Percentiles rank a stretch among this genome's conserved stretches.
These are phyloP conservation scores for Melanaphis sacchari DNA, from an alignment of 1,140 invertebrate genomes.

Conservation along the genomic window DNA sequence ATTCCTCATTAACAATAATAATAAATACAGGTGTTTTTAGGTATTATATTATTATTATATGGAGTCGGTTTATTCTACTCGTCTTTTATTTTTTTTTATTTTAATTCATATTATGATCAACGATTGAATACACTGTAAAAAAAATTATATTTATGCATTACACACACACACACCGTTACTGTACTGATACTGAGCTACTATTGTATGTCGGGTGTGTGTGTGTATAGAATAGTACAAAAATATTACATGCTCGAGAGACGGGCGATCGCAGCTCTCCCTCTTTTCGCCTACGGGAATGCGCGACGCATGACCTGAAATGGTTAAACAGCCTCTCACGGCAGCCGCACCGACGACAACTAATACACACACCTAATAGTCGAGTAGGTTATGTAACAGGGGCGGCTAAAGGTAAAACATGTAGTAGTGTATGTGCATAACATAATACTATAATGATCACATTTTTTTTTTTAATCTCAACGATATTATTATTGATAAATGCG, in stretches of 20 bases:
- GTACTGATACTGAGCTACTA: neutral
- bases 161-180: neutral
- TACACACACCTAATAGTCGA: constrained; percentile 10
- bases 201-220: neutral
- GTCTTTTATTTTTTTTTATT: neutral
- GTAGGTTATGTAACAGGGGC: constrained; percentile 25
- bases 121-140: neutral
- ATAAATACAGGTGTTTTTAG: constrained; percentile 4
- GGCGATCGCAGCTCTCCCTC: neutral
- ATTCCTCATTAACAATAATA: constrained; percentile 32
- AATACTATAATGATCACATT: neutral
- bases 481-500: neutral
- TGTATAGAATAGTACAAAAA: neutral
- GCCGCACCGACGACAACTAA: neutral
- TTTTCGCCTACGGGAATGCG: neutral
- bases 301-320: constrained; percentile 38
- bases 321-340: constrained; percentile 38
- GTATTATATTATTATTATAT: neutral
- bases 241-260: neutral
- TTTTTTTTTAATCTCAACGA: neutral
- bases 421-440: neutral
- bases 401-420: neutral
- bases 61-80: neutral
- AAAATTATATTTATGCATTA: neutral
- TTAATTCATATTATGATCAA: neutral